Evolutionary conservation across 2,888 invertebrate species (phyloP).

Genomic region (Blastobasis adustella): DNA sequence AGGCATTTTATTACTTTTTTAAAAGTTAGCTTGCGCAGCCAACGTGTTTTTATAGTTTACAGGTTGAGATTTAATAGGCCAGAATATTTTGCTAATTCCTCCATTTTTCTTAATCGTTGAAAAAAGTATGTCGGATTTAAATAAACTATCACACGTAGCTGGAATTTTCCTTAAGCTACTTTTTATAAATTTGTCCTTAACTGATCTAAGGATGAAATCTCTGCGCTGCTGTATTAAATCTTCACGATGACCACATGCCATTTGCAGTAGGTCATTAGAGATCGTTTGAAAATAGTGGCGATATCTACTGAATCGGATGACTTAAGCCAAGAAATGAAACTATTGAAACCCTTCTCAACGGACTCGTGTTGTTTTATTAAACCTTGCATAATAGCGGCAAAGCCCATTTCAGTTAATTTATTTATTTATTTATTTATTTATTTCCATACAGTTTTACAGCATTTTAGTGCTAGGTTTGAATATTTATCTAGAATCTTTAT

Average conservation of each 20-base stretch:
- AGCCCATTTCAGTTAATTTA: too few species aligned
- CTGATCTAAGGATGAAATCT: slow-evolving; percentile 2
- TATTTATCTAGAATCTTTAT: too few species aligned
- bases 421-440: too few species aligned
- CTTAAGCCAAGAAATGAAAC: too few species aligned
- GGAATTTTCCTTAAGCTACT: slow-evolving; percentile 5
- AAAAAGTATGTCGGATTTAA: not conserved
- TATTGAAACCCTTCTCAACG: not conserved
- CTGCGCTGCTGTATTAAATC: slow-evolving; percentile 7
- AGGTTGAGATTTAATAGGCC: too few species aligned
- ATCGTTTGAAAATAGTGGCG: slow-evolving; percentile 3
- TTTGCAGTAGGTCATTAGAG: slow-evolving; percentile 5
- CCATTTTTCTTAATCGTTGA: slow-evolving; percentile 1
- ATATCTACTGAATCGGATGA: not conserved
- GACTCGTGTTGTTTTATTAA: slow-evolving; percentile 1
- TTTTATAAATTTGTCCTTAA: slow-evolving; percentile 7
- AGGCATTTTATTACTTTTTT: not conserved
- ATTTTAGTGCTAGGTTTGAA: too few species aligned
- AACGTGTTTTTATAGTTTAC: not conserved
- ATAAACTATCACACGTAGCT: slow-evolving; percentile 2
- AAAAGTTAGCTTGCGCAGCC: not conserved
- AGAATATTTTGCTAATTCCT: too few species aligned
- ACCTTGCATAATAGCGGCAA: not conserved
- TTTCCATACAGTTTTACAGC: too few species aligned
- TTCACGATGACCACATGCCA: slow-evolving; percentile 6